phyloP scores from a whole-genome alignment of 1,140 invertebrate genomes.

The Zaprionus ornatus region DNA sequence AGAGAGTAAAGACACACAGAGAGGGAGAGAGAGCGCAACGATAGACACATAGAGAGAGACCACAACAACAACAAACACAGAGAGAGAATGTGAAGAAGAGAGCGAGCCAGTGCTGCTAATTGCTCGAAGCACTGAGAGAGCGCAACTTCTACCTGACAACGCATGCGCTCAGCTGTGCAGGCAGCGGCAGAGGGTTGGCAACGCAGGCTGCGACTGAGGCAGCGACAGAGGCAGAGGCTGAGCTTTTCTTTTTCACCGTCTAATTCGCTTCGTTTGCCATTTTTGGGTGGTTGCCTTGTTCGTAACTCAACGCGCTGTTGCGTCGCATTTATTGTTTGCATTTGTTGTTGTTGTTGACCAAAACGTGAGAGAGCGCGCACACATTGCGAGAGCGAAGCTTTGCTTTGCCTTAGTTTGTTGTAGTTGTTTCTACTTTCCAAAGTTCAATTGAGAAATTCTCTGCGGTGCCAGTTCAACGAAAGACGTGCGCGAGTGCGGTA shows the following conservation, averaged over 20 bases:
- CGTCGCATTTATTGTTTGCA: slow-evolving; percentile 57
- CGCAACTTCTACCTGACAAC: slow-evolving; percentile 18
- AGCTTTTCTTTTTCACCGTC: slow-evolving; percentile 30
- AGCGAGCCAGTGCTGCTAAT: background rate
- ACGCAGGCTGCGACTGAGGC: slow-evolving; percentile 21
- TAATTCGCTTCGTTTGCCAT: slow-evolving; percentile 60
- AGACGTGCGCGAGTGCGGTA: slow-evolving; percentile 70
- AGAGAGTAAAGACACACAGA: slow-evolving; percentile 27
- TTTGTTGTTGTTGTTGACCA: slow-evolving; percentile 37
- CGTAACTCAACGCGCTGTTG: slow-evolving; percentile 67
- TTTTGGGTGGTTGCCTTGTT: slow-evolving; percentile 67
- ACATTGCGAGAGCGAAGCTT: slow-evolving; percentile 28
- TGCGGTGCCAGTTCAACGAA: slow-evolving; percentile 63
- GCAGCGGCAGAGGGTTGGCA: slow-evolving; percentile 6
- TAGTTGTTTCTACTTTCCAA: slow-evolving; percentile 48
- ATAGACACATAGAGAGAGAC: background rate
- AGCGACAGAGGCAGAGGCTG: background rate
- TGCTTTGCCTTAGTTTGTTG: slow-evolving; percentile 1
- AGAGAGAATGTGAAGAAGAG: no score
- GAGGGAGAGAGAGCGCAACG: slow-evolving; percentile 2
- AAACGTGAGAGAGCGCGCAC: slow-evolving; percentile 7
- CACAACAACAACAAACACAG: no score
- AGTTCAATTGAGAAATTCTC: slow-evolving; percentile 66
- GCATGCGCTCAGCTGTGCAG: slow-evolving; percentile 22
- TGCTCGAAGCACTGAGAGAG: slow-evolving; percentile 30